Percentiles rank a stretch among this genome's conserved stretches.
Conservation (phyloP, 2,888 invertebrate genomes). For the Callimorpha dominula region DNA sequence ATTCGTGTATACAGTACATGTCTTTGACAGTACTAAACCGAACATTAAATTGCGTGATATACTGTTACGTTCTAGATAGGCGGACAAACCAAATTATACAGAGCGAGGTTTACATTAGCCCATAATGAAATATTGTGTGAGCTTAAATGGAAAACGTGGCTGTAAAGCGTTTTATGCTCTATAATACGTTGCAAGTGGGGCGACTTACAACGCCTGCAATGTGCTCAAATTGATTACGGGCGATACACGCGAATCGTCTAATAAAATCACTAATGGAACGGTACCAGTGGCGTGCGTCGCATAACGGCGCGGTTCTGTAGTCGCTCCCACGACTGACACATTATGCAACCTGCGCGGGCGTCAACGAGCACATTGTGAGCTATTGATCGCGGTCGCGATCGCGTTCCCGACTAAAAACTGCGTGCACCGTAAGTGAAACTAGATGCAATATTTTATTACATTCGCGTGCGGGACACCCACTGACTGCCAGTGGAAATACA, state of each 20-base stretch:
- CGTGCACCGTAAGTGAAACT: slow-evolving; percentile 69
- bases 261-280: slow-evolving; percentile 86
- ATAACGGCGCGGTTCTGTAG: slow-evolving; percentile 75
- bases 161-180: slow-evolving; percentile 67
- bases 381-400: slow-evolving; percentile 71
- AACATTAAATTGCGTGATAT: slow-evolving; percentile 63
- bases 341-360: slow-evolving; percentile 78
- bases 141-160: slow-evolving; percentile 69
- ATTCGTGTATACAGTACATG: background rate
- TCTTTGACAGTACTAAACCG: background rate
- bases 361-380: slow-evolving; percentile 69
- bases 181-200: slow-evolving; percentile 77
- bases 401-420: slow-evolving; percentile 71
- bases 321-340: slow-evolving; percentile 82
- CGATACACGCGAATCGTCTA: slow-evolving; percentile 84
- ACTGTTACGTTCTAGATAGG: slow-evolving; percentile 62
- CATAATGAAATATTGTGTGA: slow-evolving; percentile 67
- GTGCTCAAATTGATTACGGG: slow-evolving; percentile 79
- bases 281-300: slow-evolving; percentile 84
- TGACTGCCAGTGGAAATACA: background rate
- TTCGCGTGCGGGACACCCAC: slow-evolving; percentile 37
- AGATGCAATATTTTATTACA: slow-evolving; percentile 46
- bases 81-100: slow-evolving; percentile 66
- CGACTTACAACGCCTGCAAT: slow-evolving; percentile 71
- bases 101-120: slow-evolving; percentile 64